phyloP scores from a whole-genome alignment of 2,888 invertebrate species.

The Habrosyne pyritoides region DNA sequence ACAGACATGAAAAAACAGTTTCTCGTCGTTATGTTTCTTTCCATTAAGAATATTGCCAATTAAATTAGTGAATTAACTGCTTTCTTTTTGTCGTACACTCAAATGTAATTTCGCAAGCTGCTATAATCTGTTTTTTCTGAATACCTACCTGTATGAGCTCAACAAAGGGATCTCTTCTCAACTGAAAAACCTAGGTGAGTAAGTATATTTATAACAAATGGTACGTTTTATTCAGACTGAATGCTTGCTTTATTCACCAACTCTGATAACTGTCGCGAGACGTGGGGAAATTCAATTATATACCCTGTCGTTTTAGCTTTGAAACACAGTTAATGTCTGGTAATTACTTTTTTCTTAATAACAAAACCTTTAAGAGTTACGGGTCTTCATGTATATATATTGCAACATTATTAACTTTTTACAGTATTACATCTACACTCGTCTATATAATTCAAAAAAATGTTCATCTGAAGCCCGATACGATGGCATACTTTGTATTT shows the following conservation, averaged over 20 bases:
- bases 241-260: not conserved
- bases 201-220: no score
- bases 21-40: no score
- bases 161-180: no score
- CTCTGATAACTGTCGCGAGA: not conserved
- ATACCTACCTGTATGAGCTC: no score
- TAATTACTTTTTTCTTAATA: not conserved
- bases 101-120: no score
- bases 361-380: not conserved
- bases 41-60: no score
- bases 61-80: no score
- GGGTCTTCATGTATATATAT: not conserved
- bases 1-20: no score
- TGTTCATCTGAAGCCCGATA: not conserved
- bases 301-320: not conserved
- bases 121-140: no score
- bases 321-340: slow-evolving; percentile 2
- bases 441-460: slow-evolving; percentile 1
- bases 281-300: not conserved
- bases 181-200: no score
- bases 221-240: no score
- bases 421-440: not conserved
- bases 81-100: no score
- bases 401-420: not conserved
- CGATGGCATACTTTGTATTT: slow-evolving; percentile 2